Evolutionary conservation across 37 sponge, comb jelly and placozoan species (phyloP).

Genomic region (Cladorhizidae sp.): DNA sequence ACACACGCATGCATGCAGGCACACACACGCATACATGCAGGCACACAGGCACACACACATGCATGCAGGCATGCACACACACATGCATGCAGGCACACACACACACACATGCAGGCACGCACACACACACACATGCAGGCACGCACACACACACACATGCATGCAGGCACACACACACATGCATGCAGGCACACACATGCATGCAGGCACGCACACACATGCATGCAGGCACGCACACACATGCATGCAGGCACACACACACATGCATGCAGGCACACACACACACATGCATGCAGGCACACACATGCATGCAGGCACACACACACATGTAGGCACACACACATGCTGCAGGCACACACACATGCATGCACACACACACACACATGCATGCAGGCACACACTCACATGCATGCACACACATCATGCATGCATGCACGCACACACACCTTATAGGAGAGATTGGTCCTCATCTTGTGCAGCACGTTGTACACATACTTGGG

Average conservation of each 20-base stretch:
- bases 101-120: no score
- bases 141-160: background rate
- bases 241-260: no score
- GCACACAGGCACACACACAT: no score
- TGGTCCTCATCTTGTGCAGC: constrained; percentile 61
- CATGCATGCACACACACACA: constrained; percentile 9
- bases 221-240: background rate
- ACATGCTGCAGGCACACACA: background rate
- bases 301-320: no score
- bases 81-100: no score
- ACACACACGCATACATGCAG: no score
- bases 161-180: constrained; percentile 20
- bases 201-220: constrained; percentile 10
- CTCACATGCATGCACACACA: constrained; percentile 8
- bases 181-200: constrained; percentile 1
- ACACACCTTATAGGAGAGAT: constrained; percentile 55
- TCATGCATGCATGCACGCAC: background rate
- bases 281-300: no score
- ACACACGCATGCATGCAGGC: no score
- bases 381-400: constrained; percentile 6
- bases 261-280: no score
- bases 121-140: no score
- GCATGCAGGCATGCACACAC: no score
- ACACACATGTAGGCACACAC: constrained; percentile 20
- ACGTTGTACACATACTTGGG: constrained; percentile 77